Percentiles rank a stretch among this genome's conserved stretches.
phyloP scores from a whole-genome alignment of 2,888 invertebrate genomes.

The Macroteleia sp. region DNA sequence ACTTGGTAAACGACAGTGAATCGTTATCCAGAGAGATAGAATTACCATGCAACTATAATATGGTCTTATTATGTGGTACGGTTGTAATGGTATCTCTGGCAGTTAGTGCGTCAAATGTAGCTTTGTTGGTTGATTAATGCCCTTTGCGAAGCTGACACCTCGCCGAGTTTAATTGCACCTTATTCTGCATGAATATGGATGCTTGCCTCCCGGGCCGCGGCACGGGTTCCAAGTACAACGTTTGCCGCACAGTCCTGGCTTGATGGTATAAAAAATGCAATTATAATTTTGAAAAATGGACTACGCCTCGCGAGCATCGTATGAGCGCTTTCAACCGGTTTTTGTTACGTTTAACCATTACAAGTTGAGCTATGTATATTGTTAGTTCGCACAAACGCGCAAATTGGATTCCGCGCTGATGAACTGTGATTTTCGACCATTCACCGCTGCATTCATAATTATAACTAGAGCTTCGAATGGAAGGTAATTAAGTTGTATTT shows the following conservation, averaged over 20 bases:
- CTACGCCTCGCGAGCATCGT: constrained; percentile 65
- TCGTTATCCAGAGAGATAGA: constrained; percentile 58
- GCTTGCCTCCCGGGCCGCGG: constrained; percentile 78
- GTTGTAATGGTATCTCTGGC: constrained; percentile 78
- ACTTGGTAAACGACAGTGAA: constrained; percentile 56
- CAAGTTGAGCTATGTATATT: constrained; percentile 15
- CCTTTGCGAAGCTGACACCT: constrained; percentile 82
- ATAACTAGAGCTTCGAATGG: background rate
- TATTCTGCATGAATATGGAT: constrained; percentile 84
- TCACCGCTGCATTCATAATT: constrained; percentile 12
- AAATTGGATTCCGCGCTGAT: constrained; percentile 19
- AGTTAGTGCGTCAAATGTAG: constrained; percentile 81
- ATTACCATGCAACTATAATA: constrained; percentile 76
- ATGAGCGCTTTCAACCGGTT: constrained; percentile 72
- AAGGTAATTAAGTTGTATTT: constrained; percentile 25
- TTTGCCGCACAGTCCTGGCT: constrained; percentile 39
- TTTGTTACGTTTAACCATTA: constrained; percentile 49
- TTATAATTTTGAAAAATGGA: constrained; percentile 83
- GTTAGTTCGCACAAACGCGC: constrained; percentile 25
- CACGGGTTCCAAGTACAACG: constrained; percentile 42
- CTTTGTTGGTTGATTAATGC: constrained; percentile 83
- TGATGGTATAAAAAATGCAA: constrained; percentile 76
- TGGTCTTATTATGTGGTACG: constrained; percentile 78
- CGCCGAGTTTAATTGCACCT: constrained; percentile 83
- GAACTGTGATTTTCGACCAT: constrained; percentile 20